Percentiles rank a stretch among this genome's conserved stretches.
These are phyloP conservation scores for Rhyacophila evoluta DNA, from an alignment of 2,888 invertebrate genomes.

Conservation along the genomic window DNA sequence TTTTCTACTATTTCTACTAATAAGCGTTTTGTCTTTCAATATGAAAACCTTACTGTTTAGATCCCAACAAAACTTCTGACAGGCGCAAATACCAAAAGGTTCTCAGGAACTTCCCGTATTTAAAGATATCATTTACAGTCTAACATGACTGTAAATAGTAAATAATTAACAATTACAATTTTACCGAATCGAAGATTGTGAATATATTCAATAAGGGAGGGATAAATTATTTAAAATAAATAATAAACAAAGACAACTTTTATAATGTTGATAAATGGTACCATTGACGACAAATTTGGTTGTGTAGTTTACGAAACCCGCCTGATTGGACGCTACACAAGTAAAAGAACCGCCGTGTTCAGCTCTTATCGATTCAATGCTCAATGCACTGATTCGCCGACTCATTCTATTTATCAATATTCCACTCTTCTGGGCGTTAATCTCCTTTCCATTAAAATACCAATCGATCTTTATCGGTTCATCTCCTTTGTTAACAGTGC, in stretches of 20 bases:
- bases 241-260: background rate
- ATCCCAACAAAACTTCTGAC: constrained; percentile 74
- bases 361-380: constrained; percentile 69
- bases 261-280: constrained; percentile 56
- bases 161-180: background rate
- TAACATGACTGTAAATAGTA: constrained; percentile 59
- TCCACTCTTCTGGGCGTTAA: constrained; percentile 65
- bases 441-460: constrained; percentile 74
- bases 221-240: background rate
- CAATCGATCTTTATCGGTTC: constrained; percentile 76
- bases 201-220: background rate
- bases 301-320: constrained; percentile 69
- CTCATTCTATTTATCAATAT: constrained; percentile 64
- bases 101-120: constrained; percentile 77
- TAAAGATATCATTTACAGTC: constrained; percentile 66
- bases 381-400: constrained; percentile 67
- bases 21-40: constrained; percentile 67
- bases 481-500: constrained; percentile 79
- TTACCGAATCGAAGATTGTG: background rate
- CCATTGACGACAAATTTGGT: constrained; percentile 67
- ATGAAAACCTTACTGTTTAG: constrained; percentile 64
- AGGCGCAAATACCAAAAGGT: constrained; percentile 76
- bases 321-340: constrained; percentile 73
- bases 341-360: constrained; percentile 74
- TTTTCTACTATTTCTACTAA: constrained; percentile 65